Conservation (phyloP, 2,888 invertebrate species). For the Thymelicus sylvestris region DNA sequence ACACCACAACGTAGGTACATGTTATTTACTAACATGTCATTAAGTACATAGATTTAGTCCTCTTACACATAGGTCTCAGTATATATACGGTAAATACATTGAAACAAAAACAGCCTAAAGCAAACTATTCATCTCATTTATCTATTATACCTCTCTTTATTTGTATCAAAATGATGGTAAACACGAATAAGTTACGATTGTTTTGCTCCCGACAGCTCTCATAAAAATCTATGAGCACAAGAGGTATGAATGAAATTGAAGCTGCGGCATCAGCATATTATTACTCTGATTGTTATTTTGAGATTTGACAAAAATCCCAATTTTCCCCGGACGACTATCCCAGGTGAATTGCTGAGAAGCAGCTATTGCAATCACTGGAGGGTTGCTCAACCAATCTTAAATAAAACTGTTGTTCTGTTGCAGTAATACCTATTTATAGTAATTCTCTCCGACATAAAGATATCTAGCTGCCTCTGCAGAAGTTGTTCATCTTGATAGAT, state of each 20-base stretch:
- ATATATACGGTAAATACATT: not conserved
- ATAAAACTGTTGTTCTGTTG: too few species aligned
- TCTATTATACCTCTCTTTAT: not conserved
- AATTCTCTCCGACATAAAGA: too few species aligned
- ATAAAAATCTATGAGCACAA: conserved; percentile 18
- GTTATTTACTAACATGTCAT: too few species aligned
- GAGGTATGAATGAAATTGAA: not conserved
- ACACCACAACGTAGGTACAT: too few species aligned
- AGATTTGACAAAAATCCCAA: not conserved
- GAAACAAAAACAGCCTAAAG: conserved; percentile 3
- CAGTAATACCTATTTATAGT: too few species aligned
- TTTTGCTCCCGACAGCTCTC: conserved; percentile 11
- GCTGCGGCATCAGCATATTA: not conserved
- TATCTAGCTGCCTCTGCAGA: too few species aligned
- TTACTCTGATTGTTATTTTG: conserved; percentile 13
- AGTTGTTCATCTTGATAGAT: too few species aligned
- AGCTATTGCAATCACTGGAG: not conserved
- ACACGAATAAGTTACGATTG: conserved; percentile 28
- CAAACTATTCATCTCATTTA: too few species aligned
- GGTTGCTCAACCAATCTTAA: too few species aligned
- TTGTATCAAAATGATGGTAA: conserved; percentile 7
- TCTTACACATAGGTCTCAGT: too few species aligned
- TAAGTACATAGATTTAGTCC: too few species aligned
- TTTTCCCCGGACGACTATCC: not conserved
- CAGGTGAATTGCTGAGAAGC: not conserved